Evolutionary conservation across 2,888 invertebrate species (phyloP), one percentile per base, ranked within the genome.

Genomic region (Harmothoe impar): DNA sequence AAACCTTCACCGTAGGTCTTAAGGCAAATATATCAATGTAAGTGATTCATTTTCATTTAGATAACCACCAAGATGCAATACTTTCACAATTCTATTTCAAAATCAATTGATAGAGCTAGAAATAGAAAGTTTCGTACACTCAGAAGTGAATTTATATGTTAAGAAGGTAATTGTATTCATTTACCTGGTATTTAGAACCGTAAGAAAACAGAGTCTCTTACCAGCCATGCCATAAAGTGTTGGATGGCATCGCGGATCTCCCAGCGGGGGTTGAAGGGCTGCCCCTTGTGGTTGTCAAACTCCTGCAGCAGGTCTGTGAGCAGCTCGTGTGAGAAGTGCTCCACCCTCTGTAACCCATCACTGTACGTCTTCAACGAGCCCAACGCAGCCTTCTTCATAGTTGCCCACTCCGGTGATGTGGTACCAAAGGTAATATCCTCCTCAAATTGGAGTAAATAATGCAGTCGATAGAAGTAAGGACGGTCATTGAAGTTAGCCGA

Each of bases 281-380:
- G 0, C 23, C 84, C 84, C 7, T 84, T 84, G 84, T 84, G 84
- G 23, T 35, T 20, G 0, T 35, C 35, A 43, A 84, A 84, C 15
- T 84, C 25, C 23, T 51, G 20, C 33, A 84, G 43, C 3, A 84
- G 84, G 25, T 84, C 84, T n/a, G 1, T 43, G 17, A 84, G 23
- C 15, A 84, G 29, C 51, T 84, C 25, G 20, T 84, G 84, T 33
- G 84, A 84, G n/a, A 35, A n/a, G 23, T 23, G 17, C 23, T 84
- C 84, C 84, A 84, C 84, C 23, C 51, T 84, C 23, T 84, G 29
- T 35, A 84, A 43, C 10, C 84, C 84, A 84, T 84, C 84, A 84
- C 84, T 84, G 84, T 84, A 84, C 10, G 84, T 84, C 43, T 84
- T 84, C 43, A 84, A 51, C 0, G 84, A 84, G 23, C 15, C 10